Conservation (phyloP, 2,113 vertebrate species). For the Gobiocypris rarus region DNA sequence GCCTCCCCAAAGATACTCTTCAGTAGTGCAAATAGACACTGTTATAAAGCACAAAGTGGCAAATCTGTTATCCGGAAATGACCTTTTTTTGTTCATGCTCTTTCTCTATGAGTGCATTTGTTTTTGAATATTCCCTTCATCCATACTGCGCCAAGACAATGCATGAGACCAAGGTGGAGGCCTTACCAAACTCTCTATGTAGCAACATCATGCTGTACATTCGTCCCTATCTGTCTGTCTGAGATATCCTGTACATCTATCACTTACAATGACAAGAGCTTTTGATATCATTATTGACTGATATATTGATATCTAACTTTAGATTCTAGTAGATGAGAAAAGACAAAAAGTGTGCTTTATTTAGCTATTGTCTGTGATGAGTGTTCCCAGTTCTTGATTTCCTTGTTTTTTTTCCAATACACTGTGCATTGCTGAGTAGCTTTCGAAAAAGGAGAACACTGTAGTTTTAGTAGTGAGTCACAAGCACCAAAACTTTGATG, state of each 20-base stretch:
- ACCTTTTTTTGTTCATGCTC: constrained; percentile 50
- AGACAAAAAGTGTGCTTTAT: constrained; percentile 51
- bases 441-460: constrained; percentile 55
- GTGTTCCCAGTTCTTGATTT: constrained; percentile 37
- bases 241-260: constrained; percentile 38
- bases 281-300: constrained; percentile 39
- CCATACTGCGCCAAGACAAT: constrained; percentile 77
- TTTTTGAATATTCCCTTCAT: constrained; percentile 66
- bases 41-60: constrained; percentile 77
- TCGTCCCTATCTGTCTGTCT: constrained; percentile 41
- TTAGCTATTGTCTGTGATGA: constrained; percentile 56
- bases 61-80: constrained; percentile 34
- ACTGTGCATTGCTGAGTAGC: constrained; percentile 62
- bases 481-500: constrained; percentile 69
- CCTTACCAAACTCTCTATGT: constrained; percentile 73
- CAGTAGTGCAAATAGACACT: constrained; percentile 72
- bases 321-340: constrained; percentile 51
- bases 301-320: constrained; percentile 47
- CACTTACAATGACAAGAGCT: constrained; percentile 32
- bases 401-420: constrained; percentile 14
- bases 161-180: constrained; percentile 77
- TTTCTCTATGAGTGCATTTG: constrained; percentile 57
- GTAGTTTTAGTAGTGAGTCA: constrained; percentile 67
- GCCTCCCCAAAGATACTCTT: constrained; percentile 76
- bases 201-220: constrained; percentile 55